Evolutionary conservation across 2,113 vertebrate species (phyloP).

Genomic region (Bombycilla garrulus): DNA sequence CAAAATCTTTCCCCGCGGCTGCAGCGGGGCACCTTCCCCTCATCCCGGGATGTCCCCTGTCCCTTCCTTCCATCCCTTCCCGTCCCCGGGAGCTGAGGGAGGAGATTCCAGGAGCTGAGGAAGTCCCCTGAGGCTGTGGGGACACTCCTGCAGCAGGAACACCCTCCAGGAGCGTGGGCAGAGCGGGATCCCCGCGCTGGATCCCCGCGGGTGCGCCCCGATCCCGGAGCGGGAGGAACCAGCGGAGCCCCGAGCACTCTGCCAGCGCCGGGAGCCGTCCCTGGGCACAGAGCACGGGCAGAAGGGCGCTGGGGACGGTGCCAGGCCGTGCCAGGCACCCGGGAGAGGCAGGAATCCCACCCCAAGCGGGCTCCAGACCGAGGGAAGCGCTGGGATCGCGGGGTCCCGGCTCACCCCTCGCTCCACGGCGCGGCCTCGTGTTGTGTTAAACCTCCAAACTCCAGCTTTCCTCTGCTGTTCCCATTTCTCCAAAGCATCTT

Average conservation of each 20-base stretch:
- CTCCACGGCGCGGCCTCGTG: fast-evolving
- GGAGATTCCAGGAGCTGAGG: not conserved
- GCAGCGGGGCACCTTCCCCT: not conserved
- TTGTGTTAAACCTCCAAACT: not conserved
- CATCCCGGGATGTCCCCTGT: fast-evolving
- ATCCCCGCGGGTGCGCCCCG: fast-evolving
- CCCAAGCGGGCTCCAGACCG: not conserved
- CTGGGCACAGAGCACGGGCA: fast-evolving
- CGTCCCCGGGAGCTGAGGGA: not conserved
- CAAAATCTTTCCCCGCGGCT: not conserved
- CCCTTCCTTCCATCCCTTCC: not conserved
- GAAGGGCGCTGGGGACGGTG: not conserved
- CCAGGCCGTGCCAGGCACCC: fast-evolving
- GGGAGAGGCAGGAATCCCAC: not conserved
- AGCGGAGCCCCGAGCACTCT: fast-evolving
- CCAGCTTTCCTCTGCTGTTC: fast-evolving
- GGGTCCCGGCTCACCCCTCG: fast-evolving
- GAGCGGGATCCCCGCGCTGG: fast-evolving
- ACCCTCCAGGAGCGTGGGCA: fast-evolving
- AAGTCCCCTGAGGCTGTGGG: not conserved
- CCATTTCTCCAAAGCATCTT: not conserved
- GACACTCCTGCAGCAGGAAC: not conserved
- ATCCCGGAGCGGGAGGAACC: fast-evolving
- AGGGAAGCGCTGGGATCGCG: fast-evolving
- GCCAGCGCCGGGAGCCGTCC: not conserved